Conservation (phyloP, 1,140 invertebrate genomes). For the Mizuhopecten yessoensis region DNA sequence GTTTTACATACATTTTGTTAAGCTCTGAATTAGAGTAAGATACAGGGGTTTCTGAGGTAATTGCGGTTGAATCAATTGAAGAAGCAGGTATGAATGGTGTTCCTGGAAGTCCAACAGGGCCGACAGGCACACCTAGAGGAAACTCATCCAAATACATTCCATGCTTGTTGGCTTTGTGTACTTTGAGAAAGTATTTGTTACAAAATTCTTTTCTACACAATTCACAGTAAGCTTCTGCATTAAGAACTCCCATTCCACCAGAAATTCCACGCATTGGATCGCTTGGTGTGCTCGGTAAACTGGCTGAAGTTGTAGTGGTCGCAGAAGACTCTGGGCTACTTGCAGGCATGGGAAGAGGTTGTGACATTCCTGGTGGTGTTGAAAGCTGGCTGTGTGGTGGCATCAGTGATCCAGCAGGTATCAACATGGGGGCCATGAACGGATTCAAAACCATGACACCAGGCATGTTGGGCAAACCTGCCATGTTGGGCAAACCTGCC, state of each 20-base stretch:
- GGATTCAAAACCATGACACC: conserved; percentile 83
- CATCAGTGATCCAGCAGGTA: conserved; percentile 76
- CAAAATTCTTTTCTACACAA: conserved; percentile 98
- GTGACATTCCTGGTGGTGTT: conserved; percentile 73
- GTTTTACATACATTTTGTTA: conserved; percentile 59
- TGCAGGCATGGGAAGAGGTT: conserved; percentile 63
- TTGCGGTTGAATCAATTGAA: conserved; percentile 62
- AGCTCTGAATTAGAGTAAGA: conserved; percentile 59
- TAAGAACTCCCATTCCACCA: conserved; percentile 71
- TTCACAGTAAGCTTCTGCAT: conserved; percentile 90
- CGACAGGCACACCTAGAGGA: conserved; percentile 65
- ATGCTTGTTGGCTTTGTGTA: conserved; percentile 87
- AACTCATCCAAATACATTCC: conserved; percentile 80
- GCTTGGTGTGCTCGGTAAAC: conserved; percentile 42
- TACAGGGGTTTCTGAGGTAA: conserved; percentile 65
- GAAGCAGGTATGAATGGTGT: conserved; percentile 59
- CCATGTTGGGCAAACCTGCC: conserved; percentile 77
- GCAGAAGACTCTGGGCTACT: conserved; percentile 63
- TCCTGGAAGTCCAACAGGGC: conserved; percentile 55
- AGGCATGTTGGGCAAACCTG: conserved; percentile 77
- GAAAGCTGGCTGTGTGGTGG: conserved; percentile 71
- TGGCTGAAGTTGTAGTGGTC: conserved; percentile 64
- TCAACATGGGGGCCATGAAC: conserved; percentile 81
- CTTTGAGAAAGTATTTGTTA: conserved; percentile 87
- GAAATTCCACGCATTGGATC: conserved; percentile 51